Conservation (phyloP, 2,888 invertebrate genomes). For the Panzeria rudis region DNA sequence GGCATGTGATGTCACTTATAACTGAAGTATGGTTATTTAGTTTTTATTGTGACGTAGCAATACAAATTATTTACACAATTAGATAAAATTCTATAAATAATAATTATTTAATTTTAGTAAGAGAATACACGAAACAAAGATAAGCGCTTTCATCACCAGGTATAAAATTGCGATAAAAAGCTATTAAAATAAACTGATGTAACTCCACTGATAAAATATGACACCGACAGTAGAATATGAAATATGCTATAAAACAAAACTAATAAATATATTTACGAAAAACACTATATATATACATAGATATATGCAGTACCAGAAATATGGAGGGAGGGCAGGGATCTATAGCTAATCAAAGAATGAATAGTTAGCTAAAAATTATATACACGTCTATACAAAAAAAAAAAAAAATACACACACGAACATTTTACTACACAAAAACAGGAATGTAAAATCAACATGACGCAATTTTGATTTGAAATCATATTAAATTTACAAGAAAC, state of each 20-base stretch:
- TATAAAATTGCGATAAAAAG: neutral
- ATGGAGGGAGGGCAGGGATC: neutral
- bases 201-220: neutral
- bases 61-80: neutral
- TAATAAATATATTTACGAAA: too few species aligned
- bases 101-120: neutral
- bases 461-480: too few species aligned
- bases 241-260: too few species aligned
- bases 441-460: too few species aligned
- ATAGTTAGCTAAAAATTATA: too few species aligned
- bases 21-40: neutral
- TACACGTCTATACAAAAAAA: too few species aligned
- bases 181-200: neutral
- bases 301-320: neutral
- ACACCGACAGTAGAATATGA: neutral
- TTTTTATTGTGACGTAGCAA: neutral
- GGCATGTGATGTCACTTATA: neutral
- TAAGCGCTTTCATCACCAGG: neutral
- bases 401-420: too few species aligned
- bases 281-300: neutral
- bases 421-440: too few species aligned
- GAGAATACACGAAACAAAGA: neutral
- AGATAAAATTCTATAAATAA: constrained; percentile 9
- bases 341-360: too few species aligned
- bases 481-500: too few species aligned